Percentiles rank a stretch among this genome's conserved stretches.
phyloP scores from a whole-genome alignment of 1,140 invertebrate genomes.

The Yoshiicerus persimilis region DNA sequence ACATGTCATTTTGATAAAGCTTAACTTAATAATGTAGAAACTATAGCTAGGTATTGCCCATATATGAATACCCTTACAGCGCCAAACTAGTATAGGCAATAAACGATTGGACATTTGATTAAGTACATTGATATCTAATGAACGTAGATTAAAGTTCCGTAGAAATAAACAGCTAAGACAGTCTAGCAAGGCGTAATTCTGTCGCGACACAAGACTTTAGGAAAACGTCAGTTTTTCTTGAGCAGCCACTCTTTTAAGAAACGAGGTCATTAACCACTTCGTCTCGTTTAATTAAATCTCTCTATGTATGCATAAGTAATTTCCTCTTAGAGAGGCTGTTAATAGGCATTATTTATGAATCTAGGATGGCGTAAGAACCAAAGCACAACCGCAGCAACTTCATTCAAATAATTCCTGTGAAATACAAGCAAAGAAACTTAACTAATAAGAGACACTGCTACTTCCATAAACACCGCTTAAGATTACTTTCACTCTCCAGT shows the following conservation, averaged over 20 bases:
- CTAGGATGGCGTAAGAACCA: neutral
- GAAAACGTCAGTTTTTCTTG: neutral
- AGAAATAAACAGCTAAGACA: neutral
- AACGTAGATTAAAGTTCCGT: neutral
- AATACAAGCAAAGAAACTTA: neutral
- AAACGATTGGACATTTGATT: too few relatives aligned
- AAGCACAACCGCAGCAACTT: neutral
- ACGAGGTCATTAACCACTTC: neutral
- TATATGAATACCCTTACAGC: too few relatives aligned
- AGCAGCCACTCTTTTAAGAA: neutral
- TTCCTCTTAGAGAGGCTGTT: neutral
- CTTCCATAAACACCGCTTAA: too few relatives aligned
- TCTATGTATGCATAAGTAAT: neutral
- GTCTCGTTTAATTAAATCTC: conserved; percentile 3
- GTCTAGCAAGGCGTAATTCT: neutral
- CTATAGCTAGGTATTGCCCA: too few relatives aligned
- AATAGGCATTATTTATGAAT: neutral
- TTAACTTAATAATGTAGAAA: too few relatives aligned
- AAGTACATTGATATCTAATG: too few relatives aligned
- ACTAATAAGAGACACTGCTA: neutral
- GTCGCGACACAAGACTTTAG: neutral
- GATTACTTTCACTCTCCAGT: too few relatives aligned
- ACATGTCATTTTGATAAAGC: too few relatives aligned
- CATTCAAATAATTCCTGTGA: neutral
- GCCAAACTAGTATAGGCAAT: too few relatives aligned